Conservation (phyloP, 2,888 invertebrate species). For the Erannis defoliaria region DNA sequence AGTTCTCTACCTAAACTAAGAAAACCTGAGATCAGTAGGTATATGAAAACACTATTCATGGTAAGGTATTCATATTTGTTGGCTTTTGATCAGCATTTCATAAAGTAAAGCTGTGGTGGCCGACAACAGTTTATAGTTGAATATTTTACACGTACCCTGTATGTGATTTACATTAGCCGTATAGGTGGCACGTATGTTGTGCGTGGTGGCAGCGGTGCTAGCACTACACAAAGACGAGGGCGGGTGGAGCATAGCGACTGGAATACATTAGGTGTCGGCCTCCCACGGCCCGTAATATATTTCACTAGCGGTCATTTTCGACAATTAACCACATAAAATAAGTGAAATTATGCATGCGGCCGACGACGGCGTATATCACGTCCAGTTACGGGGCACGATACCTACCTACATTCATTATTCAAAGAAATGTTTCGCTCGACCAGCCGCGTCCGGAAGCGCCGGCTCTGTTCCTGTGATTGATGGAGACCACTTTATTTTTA, state of each 20-base stretch:
- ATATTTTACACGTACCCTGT: constrained; percentile 36
- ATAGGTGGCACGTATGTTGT: constrained; percentile 53
- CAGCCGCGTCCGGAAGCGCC: constrained; percentile 80
- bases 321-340: constrained; percentile 87
- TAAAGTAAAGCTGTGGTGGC: constrained; percentile 39
- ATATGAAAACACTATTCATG: not conserved
- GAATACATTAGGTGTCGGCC: constrained; percentile 84
- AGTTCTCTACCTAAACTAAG: not conserved
- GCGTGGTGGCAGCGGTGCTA: constrained; percentile 42
- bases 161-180: constrained; percentile 43
- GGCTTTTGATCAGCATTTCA: constrained; percentile 33
- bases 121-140: constrained; percentile 33
- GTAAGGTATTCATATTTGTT: not conserved
- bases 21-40: not conserved
- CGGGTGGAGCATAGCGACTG: constrained; percentile 73
- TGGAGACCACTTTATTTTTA: constrained; percentile 81
- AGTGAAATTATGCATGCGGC: constrained; percentile 87
- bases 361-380: constrained; percentile 87
- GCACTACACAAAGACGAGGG: constrained; percentile 68
- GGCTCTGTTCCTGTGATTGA: constrained; percentile 84
- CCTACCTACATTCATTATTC: constrained; percentile 86
- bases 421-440: constrained; percentile 86
- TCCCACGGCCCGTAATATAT: constrained; percentile 80
- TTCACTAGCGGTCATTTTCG: constrained; percentile 86
- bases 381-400: constrained; percentile 86